phyloP scores from a whole-genome alignment of 2,888 invertebrate species.

The Actias luna region DNA sequence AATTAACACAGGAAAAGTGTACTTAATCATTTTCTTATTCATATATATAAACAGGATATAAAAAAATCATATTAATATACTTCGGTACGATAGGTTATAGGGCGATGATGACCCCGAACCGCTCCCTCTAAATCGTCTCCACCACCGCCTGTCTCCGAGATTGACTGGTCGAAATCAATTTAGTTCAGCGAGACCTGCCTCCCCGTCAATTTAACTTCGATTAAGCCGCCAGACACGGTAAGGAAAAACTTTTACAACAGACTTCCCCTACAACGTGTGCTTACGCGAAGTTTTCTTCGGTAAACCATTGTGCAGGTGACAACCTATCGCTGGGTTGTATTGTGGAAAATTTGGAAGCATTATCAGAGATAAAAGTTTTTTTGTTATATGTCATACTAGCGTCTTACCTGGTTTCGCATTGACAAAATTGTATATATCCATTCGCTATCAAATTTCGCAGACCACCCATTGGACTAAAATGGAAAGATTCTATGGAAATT shows the following conservation, averaged over 20 bases:
- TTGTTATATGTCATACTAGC: not conserved
- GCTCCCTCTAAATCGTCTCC: slow-evolving; percentile 13
- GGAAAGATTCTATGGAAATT: too few relatives aligned
- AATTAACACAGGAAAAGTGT: too few relatives aligned
- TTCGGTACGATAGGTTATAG: not conserved
- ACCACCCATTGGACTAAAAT: too few relatives aligned
- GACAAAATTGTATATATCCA: too few relatives aligned
- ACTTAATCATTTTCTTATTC: too few relatives aligned
- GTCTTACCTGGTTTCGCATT: too few relatives aligned
- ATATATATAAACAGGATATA: too few relatives aligned
- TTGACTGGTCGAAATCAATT: slow-evolving; percentile 40
- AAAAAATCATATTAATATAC: not conserved
- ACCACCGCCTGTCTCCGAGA: slow-evolving; percentile 16
- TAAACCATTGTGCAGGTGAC: not conserved
- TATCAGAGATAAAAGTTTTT: not conserved
- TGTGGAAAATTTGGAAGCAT: not conserved
- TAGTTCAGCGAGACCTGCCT: slow-evolving; percentile 30
- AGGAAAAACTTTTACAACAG: slow-evolving; percentile 39
- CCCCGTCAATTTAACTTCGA: slow-evolving; percentile 59
- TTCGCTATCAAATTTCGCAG: too few relatives aligned
- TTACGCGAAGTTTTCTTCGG: not conserved
- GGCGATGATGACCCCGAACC: not conserved
- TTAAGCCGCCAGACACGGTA: slow-evolving; percentile 48
- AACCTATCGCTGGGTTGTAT: not conserved
- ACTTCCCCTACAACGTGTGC: slow-evolving; percentile 21